Evolutionary conservation across 2,888 invertebrate species (phyloP).

Genomic region (Tipula lateralis): DNA sequence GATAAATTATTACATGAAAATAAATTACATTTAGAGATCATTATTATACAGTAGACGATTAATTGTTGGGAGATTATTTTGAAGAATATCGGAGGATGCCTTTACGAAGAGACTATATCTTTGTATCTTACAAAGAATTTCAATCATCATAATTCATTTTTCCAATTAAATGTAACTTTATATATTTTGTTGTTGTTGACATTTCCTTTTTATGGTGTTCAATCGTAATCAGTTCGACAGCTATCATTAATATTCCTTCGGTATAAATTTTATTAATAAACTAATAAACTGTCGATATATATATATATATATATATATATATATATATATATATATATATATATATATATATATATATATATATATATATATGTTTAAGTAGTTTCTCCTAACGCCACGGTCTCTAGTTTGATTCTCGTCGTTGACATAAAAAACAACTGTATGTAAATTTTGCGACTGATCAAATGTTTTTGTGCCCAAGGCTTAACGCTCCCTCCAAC

Average conservation of each 20-base stretch:
- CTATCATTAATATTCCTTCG: neutral
- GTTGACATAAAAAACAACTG: too few relatives aligned
- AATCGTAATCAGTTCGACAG: constrained; percentile 11
- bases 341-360: too few relatives aligned
- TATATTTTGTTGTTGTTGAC: neutral
- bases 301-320: too few relatives aligned
- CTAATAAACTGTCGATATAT: too few relatives aligned
- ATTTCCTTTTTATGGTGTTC: constrained; percentile 19
- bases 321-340: too few relatives aligned
- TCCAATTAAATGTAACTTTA: neutral
- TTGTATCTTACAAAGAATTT: neutral
- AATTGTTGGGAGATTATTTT: neutral
- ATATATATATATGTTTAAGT: too few relatives aligned
- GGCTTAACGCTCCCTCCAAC: too few relatives aligned
- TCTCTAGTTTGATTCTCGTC: too few relatives aligned
- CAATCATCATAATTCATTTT: neutral
- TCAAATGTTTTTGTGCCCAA: too few relatives aligned
- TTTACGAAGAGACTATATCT: neutral
- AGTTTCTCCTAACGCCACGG: too few relatives aligned
- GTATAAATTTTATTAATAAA: neutral
- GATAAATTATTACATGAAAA: neutral
- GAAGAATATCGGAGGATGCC: neutral
- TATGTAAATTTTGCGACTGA: too few relatives aligned
- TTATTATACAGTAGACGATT: neutral
- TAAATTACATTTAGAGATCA: constrained; percentile 3